Conservation (phyloP, 1,140 invertebrate genomes). For the Orchestia grillus region DNA sequence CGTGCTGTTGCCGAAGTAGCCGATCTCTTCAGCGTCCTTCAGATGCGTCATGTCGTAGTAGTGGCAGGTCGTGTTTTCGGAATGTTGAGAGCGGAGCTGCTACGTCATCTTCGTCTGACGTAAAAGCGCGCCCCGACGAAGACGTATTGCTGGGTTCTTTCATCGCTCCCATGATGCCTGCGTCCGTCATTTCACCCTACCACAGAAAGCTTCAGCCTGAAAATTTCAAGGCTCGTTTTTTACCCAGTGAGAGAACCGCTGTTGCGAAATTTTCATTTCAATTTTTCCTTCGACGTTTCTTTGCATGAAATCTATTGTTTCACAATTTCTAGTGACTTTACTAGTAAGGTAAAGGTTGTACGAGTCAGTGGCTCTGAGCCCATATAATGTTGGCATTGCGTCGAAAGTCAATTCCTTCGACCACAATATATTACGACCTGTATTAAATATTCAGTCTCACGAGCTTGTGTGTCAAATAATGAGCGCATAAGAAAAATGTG, state of each 20-base stretch:
- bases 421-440: neutral
- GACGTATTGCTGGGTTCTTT: neutral
- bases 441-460: neutral
- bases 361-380: too few species aligned
- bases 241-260: neutral
- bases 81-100: neutral
- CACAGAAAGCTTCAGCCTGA: neutral
- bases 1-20: neutral
- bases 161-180: slow-evolving; percentile 37
- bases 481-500: too few species aligned
- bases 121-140: neutral
- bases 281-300: neutral
- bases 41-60: neutral
- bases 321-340: neutral
- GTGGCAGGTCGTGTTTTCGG: neutral
- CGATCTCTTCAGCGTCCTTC: neutral
- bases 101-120: neutral
- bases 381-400: too few species aligned
- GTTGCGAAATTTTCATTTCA: neutral
- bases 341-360: too few species aligned
- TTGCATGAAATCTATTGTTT: neutral
- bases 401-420: too few species aligned
- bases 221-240: slow-evolving; percentile 14
- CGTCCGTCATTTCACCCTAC: neutral
- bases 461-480: neutral